Conservation (phyloP, 2,888 invertebrate species). For the Oxyteleia sp. region DNA sequence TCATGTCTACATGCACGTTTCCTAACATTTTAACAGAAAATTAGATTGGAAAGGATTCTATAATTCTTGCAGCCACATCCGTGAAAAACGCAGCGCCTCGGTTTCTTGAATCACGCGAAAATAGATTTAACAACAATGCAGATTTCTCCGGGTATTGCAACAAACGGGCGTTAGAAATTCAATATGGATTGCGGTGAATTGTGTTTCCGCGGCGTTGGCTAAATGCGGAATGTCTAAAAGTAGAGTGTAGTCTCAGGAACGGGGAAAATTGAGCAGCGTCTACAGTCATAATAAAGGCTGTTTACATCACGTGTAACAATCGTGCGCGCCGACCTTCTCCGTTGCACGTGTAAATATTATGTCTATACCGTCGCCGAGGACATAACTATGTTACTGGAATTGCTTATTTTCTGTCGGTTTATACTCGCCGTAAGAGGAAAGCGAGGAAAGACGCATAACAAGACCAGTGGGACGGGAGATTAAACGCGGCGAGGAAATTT, state of each 20-base stretch:
- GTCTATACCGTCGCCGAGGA: slow-evolving; percentile 60
- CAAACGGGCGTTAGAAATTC: slow-evolving; percentile 47
- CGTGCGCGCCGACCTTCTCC: slow-evolving; percentile 63
- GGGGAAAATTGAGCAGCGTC: slow-evolving; percentile 62
- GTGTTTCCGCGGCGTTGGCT: slow-evolving; percentile 50
- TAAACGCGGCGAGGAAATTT: slow-evolving; percentile 15
- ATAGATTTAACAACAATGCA: slow-evolving; percentile 30
- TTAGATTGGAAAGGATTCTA: too few species aligned
- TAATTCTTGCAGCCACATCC: not conserved
- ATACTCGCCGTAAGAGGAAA: slow-evolving; percentile 29
- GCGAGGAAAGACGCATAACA: slow-evolving; percentile 30
- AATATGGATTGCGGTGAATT: slow-evolving; percentile 58
- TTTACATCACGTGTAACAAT: slow-evolving; percentile 63
- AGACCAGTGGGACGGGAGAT: slow-evolving; percentile 3
- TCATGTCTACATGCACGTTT: too few species aligned
- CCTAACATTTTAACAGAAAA: slow-evolving; percentile 11
- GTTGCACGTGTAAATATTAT: slow-evolving; percentile 70
- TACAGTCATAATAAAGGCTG: slow-evolving; percentile 67
- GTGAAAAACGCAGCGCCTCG: not conserved
- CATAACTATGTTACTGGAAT: slow-evolving; percentile 63
- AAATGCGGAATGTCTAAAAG: slow-evolving; percentile 64
- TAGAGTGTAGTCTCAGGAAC: slow-evolving; percentile 43
- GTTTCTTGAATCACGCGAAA: slow-evolving; percentile 14
- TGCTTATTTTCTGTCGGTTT: slow-evolving; percentile 56
- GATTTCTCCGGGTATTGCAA: slow-evolving; percentile 14